Evolutionary conservation across 2,888 invertebrate species (phyloP), one percentile per base, ranked within the genome.

Genomic region (Melangyna quadrimaculata): DNA sequence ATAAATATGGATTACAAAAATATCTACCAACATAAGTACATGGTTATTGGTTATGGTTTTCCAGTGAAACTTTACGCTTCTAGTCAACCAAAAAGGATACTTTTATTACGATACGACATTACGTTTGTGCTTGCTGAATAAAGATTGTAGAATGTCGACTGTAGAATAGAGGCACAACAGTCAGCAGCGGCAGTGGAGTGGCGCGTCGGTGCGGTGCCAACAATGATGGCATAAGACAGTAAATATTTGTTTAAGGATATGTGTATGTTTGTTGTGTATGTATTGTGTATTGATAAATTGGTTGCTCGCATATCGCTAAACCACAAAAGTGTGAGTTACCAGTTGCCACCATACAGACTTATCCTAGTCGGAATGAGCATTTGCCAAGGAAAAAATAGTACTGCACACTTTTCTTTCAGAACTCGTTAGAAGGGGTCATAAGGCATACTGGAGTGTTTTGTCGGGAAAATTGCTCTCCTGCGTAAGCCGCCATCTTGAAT

Each of bases 1-100:
- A 75, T n/a, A 35, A 22, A 59, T 59, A 77, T 77, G 65, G 32
- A 81, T 67, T 67, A 78, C 53, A 43, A 43, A 53, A 78, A 61
- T 72, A 67, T 57, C 19, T 37, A 53, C 24, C n/a, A n/a, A 3
- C 22, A 19, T 73, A 65, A n/a, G n/a, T n/a, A n/a, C n/a, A n/a
- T n/a, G n/a, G n/a, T n/a, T 70, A 32, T n/a, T 29, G 55, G 3
- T 29, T 55, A 35, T 27, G 24, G 40, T 61, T 27, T 40, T 22
- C 37, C 22, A 59, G 22, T n/a, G 8, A 37, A 61, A 40, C 6
- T 24, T 40, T 40, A 43, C 10, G 40, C 40, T 61, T 40, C 40
- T 61, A 61, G n/a, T 61, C 40, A 61, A 61, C 40, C 40, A 7
- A 40, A 61, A 61, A 40, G 61, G 40, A 61, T 61, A 61, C 17